Evolutionary conservation across 2,888 invertebrate genomes (phyloP).

Genomic region (Blera fallax): DNA sequence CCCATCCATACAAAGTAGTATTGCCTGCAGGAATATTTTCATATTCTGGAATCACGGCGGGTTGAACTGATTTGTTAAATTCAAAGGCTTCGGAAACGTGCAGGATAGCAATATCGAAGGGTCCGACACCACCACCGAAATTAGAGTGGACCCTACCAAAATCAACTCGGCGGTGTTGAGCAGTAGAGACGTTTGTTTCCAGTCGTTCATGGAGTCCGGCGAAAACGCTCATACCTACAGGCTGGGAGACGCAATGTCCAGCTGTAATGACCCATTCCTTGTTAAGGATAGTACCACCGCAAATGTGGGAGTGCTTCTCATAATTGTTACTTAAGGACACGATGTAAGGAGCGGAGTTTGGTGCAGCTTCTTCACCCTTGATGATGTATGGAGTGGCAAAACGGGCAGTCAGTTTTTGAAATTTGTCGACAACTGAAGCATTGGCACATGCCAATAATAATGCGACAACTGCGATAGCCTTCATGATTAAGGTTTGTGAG

Average conservation of each 20-base stretch:
- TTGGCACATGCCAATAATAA: conserved; percentile 75
- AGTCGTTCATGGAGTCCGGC: conserved; percentile 81
- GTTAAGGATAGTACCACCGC: conserved; percentile 82
- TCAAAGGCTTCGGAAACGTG: conserved; percentile 76
- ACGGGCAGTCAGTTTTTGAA: conserved; percentile 75
- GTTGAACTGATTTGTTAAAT: conserved; percentile 77
- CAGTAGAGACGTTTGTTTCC: conserved; percentile 72
- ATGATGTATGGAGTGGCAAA: conserved; percentile 78
- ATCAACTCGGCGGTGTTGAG: conserved; percentile 77
- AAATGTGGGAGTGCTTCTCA: conserved; percentile 78
- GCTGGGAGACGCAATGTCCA: conserved; percentile 78
- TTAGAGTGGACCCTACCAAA: conserved; percentile 78
- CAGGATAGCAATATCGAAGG: conserved; percentile 84
- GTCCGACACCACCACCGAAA: conserved; percentile 80
- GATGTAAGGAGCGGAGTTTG: conserved; percentile 82
- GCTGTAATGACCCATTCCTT: conserved; percentile 81
- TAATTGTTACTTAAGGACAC: conserved; percentile 79
- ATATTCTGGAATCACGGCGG: conserved; percentile 79
- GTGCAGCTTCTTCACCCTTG: conserved; percentile 79
- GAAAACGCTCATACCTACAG: conserved; percentile 77
- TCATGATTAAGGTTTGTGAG: conserved; percentile 74
- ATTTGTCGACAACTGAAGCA: conserved; percentile 73
- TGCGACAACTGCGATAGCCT: conserved; percentile 75
- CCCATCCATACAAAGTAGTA: conserved; percentile 82
- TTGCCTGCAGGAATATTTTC: conserved; percentile 76